These are phyloP conservation scores for Atrichornis clamosus DNA, from an alignment of 2,113 vertebrate genomes.

Conservation along the genomic window DNA sequence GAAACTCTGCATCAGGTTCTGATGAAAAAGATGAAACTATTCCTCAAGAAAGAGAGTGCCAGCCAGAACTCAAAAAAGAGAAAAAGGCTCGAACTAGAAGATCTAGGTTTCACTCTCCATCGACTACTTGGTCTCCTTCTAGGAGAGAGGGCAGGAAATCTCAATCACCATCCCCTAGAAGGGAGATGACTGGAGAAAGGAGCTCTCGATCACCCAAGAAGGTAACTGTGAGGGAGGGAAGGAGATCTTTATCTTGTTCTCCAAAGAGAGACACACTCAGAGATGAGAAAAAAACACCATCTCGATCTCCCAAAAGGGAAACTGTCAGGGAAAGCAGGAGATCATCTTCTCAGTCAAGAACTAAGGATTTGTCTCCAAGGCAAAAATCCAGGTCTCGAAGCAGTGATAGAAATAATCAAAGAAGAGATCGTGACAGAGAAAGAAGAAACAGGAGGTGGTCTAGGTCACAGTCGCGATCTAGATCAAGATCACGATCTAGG, in stretches of 20 bases:
- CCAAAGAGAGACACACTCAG: slow-evolving; percentile 53
- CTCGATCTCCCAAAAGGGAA: slow-evolving; percentile 84
- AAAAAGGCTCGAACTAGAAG: slow-evolving; percentile 75
- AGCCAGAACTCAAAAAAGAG: slow-evolving; percentile 56
- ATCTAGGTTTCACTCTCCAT: slow-evolving; percentile 94
- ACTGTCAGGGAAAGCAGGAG: slow-evolving; percentile 71
- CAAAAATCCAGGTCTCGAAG: slow-evolving; percentile 81
- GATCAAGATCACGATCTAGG: slow-evolving; percentile 81
- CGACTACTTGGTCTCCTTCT: slow-evolving; percentile 90
- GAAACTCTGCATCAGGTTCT: not conserved
- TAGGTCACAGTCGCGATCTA: slow-evolving; percentile 80
- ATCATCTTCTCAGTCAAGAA: slow-evolving; percentile 60
- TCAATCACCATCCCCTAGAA: slow-evolving; percentile 75
- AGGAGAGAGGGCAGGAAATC: slow-evolving; percentile 74
- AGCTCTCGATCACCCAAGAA: slow-evolving; percentile 74
- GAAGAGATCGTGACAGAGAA: slow-evolving; percentile 83
- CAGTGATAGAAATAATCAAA: slow-evolving; percentile 76
- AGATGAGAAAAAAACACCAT: slow-evolving; percentile 70
- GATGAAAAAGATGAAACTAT: slow-evolving; percentile 49
- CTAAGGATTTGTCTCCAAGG: slow-evolving; percentile 69
- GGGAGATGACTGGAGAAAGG: slow-evolving; percentile 70
- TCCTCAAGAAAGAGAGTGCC: slow-evolving; percentile 52
- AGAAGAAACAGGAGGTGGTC: slow-evolving; percentile 79
- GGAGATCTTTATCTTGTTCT: slow-evolving; percentile 66
- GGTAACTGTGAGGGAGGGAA: slow-evolving; percentile 46